Base-by-base conservation (phyloP, 2,797 vertebrate species). In the Manis crassicaudata region DNA sequence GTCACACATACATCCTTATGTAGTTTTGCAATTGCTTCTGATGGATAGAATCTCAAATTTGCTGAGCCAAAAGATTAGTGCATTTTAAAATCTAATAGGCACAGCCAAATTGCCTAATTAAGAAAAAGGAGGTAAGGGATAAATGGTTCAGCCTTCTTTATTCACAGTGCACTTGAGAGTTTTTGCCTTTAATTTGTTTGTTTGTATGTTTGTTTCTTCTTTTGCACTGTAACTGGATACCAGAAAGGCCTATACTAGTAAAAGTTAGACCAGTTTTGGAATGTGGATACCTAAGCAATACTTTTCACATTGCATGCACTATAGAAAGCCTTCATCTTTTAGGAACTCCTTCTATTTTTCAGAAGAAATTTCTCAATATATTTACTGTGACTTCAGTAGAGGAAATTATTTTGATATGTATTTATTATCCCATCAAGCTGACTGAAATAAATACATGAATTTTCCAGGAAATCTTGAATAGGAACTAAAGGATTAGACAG, bases 391-490 rank as follows among this genome's bases (percentile, higher is more conserved):
- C 90, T 88, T 97, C 72, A 16, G 1, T 62, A 62, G 58, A 92
- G n/a, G 67, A 72, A 90, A 94, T 94, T 76, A 92, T 93, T 95
- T 81, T 80, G 73, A 75, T 96, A 43, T 27, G 35, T 94, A 86
- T 92, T 92, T 96, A 82, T 46, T 88, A 6, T 95, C 32, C 79
- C 65, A 14, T 92, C 67, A 93, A 92, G 60, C 10, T 83, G 29
- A 40, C 79, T 91, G 60, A 93, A 82, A 63, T 90, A 93, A 65
- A 43, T 63, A 89, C 43, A 37, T 85, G 65, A 76, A 90, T 95
- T 97, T 97, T 88, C 84, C n/a, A 65, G 82, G 52, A 96, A 96
- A 54, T 95, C 54, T 87, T 89, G 70, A 86, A 72, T 81, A 77
- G 87, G 93, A 97, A 95, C 81, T 56, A 56, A 92, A 97, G 84